Base-by-base conservation (phyloP, 2,888 invertebrate genomes). In the Melolontha melolontha region DNA sequence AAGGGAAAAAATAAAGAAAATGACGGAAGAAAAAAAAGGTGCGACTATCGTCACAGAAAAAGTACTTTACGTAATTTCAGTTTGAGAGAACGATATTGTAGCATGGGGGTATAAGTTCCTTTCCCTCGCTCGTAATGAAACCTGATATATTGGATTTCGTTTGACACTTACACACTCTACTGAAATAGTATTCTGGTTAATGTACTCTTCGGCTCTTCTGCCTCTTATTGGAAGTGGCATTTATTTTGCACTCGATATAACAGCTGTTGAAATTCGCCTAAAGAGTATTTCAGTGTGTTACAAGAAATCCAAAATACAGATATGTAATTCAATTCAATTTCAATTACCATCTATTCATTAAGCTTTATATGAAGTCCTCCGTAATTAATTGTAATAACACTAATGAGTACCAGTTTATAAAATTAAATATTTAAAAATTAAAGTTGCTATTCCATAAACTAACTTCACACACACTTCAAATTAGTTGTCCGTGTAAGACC, bases 101-200 rank as follows among this genome's bases (percentile, higher is more conserved):
- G 29, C 34, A 17, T 49, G 10, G 47, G 47, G 5, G 16, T 29
- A 44, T 12, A 29, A 29, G 16, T 47, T 4, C 16, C 41, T 27
- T 11, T n/a, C 47, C 42, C 14, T 44, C 29, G 11, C 41, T 22
- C 44, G 52, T 54, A 54, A 65, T 54, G 65, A 65, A 65, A 65
- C 65, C 54, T 65, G 65, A 65, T 65, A 65, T 65, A 65, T 65
- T 65, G 65, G 65, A 65, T 65, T 65, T 44, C 65, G 65, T 52
- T 65, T 64, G 59, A 62, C 59, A 62, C 59, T 47, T 62, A 62
- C 59, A 47, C 47, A 62, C 59, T 62, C 29, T 47, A 47, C 49
- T 49, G 59, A 62, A 62, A 62, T 62, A 47, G 44, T 62, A 62
- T 44, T 62, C 59, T 62, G 47, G 47, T 62, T 62, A 62, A 62